phyloP scores from a whole-genome alignment of 1,140 invertebrate species.

The Drosophila ercepeae region DNA sequence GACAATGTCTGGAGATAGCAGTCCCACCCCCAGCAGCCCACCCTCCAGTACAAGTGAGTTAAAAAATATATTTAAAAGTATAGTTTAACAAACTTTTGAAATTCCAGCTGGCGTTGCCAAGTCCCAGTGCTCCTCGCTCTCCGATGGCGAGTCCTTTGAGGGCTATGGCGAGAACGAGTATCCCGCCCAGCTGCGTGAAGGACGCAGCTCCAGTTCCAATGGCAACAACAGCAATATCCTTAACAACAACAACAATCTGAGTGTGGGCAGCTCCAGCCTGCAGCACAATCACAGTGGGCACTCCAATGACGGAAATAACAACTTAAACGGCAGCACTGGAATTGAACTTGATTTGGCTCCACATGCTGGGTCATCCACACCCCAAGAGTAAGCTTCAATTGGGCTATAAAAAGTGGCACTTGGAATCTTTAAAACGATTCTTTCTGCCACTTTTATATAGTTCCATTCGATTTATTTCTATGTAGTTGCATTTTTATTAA shows the following conservation, averaged over 20 bases:
- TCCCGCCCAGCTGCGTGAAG: constrained; percentile 38
- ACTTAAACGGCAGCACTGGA: constrained; percentile 66
- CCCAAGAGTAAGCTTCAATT: constrained; percentile 60
- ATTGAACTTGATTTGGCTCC: constrained; percentile 82
- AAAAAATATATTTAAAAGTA: not conserved
- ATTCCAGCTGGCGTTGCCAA: constrained; percentile 72
- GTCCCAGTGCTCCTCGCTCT: constrained; percentile 87
- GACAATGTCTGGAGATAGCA: constrained; percentile 75
- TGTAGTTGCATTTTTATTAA: constrained; percentile 1
- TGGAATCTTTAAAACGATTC: not conserved
- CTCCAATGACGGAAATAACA: constrained; percentile 75
- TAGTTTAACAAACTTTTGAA: not conserved
- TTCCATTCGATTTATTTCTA: not conserved
- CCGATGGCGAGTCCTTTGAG: constrained; percentile 88
- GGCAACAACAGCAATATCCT: constrained; percentile 25
- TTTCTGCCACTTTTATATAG: too few relatives aligned
- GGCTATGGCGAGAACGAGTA: constrained; percentile 86
- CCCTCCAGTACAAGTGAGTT: constrained; percentile 76
- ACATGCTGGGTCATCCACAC: constrained; percentile 67
- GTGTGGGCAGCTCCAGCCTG: constrained; percentile 39
- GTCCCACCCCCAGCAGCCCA: constrained; percentile 79
- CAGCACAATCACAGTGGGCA: constrained; percentile 61
- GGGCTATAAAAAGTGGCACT: not conserved
- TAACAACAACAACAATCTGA: constrained; percentile 38
- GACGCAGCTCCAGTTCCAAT: constrained; percentile 24